Percentiles rank a stretch among this genome's conserved stretches.
Conservation (phyloP, 2,888 invertebrate genomes). For the Agonopterix heracliana region DNA sequence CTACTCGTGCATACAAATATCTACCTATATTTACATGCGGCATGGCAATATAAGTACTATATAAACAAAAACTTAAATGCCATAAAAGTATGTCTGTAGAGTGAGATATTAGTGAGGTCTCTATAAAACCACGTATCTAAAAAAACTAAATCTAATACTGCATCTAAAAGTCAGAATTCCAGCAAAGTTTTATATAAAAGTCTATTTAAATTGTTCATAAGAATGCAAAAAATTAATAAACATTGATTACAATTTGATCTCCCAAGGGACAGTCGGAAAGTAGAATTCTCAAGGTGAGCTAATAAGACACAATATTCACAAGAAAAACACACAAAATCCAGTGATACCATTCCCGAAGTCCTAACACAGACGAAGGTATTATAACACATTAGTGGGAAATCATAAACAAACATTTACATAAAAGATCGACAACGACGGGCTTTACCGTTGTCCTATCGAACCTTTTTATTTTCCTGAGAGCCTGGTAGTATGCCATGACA, state of each 20-base stretch:
- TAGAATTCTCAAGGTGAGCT: constrained; percentile 50
- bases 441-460: constrained; percentile 67
- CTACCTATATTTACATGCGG: constrained; percentile 60
- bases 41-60: constrained; percentile 50
- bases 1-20: constrained; percentile 61
- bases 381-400: constrained; percentile 51
- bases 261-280: constrained; percentile 55
- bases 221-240: constrained; percentile 52
- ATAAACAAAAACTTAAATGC: constrained; percentile 39
- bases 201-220: constrained; percentile 37
- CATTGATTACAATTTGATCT: constrained; percentile 43
- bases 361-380: constrained; percentile 67
- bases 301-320: constrained; percentile 54
- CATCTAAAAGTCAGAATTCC: constrained; percentile 22
- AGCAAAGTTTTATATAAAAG: constrained; percentile 20
- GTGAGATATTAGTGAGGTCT: constrained; percentile 45
- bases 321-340: constrained; percentile 67
- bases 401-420: constrained; percentile 55
- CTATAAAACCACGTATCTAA: constrained; percentile 45
- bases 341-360: constrained; percentile 66
- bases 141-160: constrained; percentile 45
- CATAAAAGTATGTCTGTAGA: constrained; percentile 46
- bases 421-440: constrained; percentile 58
- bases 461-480: constrained; percentile 94
- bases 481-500: constrained; percentile 93